Conservation (phyloP, 1,140 invertebrate genomes). For the Anagrus nilaparvatae region DNA sequence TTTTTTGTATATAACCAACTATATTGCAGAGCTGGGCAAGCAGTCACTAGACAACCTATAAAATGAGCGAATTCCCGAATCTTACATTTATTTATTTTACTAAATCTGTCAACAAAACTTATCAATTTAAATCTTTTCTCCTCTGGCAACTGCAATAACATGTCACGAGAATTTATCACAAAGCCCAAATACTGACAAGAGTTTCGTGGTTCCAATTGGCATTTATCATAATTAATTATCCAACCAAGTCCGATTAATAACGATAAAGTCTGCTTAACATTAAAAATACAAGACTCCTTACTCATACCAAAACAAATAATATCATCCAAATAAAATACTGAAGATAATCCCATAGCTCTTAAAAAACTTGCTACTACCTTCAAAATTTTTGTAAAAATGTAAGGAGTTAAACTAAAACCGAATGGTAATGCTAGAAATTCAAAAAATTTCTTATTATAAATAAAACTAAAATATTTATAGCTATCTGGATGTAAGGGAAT, state of each 20-base stretch:
- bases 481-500: conserved; percentile 6
- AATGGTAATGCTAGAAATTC: conserved; percentile 14
- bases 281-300: conserved; percentile 1
- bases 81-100: conserved; percentile 2
- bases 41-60: conserved; percentile 6
- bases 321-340: conserved; percentile 14
- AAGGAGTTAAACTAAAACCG: conserved; percentile 11
- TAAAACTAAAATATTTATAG: conserved; percentile 12
- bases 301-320: conserved; percentile 2
- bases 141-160: conserved; percentile 4
- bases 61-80: conserved; percentile 9
- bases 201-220: neutral
- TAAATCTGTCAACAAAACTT: neutral
- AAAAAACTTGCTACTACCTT: conserved; percentile 9
- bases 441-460: conserved; percentile 2
- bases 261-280: conserved; percentile 1
- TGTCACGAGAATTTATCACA: conserved; percentile 6
- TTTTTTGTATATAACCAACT: conserved; percentile 8
- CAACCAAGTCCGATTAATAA: conserved; percentile 12
- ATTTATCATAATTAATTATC: conserved; percentile 10
- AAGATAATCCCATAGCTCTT: conserved; percentile 3
- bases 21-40: conserved; percentile 7
- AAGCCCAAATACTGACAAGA: conserved; percentile 12
- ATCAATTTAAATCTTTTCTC: conserved; percentile 12
- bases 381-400: conserved; percentile 15